Percentiles rank a stretch among this genome's conserved stretches.
These are phyloP conservation scores for Platichthys flesus DNA, from an alignment of 2,113 vertebrate species.

Conservation along the genomic window DNA sequence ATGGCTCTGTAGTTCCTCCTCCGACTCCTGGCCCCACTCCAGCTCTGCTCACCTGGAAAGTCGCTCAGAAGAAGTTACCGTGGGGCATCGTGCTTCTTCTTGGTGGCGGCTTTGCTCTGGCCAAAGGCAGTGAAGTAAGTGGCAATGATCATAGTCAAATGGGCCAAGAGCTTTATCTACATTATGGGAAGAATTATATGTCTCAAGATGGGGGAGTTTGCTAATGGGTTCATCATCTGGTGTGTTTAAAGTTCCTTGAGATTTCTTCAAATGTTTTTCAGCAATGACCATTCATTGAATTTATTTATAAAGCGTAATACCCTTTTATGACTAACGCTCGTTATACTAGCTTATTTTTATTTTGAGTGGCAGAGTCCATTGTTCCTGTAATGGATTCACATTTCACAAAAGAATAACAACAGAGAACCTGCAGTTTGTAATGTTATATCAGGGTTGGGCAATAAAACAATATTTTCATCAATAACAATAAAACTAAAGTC, in stretches of 20 bases:
- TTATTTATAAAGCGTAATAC: too few relatives aligned
- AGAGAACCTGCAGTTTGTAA: neutral
- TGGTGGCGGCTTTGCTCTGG: conserved; percentile 97
- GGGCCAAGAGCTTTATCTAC: neutral
- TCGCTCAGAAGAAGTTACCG: conserved; percentile 90
- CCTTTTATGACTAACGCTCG: neutral
- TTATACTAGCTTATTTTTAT: neutral
- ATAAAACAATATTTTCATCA: too few relatives aligned
- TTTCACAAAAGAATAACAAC: neutral
- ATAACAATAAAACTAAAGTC: too few relatives aligned
- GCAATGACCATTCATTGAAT: neutral
- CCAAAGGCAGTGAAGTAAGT: conserved; percentile 93
- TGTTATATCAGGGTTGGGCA: neutral
- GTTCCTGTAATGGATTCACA: neutral
- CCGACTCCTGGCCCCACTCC: conserved; percentile 41
- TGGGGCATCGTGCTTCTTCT: conserved; percentile 96
- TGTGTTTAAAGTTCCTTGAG: too few relatives aligned
- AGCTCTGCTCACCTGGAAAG: conserved; percentile 91
- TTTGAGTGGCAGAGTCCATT: neutral
- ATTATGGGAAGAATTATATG: too few relatives aligned
- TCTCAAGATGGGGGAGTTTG: too few relatives aligned
- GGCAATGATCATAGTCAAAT: neutral
- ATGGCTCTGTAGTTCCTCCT: conserved; percentile 54
- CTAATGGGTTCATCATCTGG: too few relatives aligned
- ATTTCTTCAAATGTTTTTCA: neutral